Percentiles rank a stretch among this genome's conserved stretches.
Conservation (phyloP, 1,140 invertebrate species). For the Drosophila seguyi region DNA sequence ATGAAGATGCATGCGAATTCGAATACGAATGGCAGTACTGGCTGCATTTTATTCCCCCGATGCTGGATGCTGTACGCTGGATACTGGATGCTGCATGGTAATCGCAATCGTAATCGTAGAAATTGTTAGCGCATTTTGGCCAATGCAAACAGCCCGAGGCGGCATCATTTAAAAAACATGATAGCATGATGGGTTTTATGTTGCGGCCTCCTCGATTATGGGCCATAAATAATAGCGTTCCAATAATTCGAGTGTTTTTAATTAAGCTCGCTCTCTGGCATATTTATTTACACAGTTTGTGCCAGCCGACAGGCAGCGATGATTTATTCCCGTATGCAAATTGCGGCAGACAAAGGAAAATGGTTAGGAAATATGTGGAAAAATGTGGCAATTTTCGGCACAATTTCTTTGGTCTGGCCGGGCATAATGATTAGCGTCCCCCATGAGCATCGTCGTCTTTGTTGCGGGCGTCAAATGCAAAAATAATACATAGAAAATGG, state of each 20-base stretch:
- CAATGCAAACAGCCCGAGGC: conserved; percentile 77
- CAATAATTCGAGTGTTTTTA: conserved; percentile 72
- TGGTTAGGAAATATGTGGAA: conserved; percentile 50
- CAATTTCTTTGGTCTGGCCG: conserved; percentile 64
- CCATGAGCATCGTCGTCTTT: conserved; percentile 11
- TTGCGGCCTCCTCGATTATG: conserved; percentile 49
- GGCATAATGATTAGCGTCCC: conserved; percentile 30
- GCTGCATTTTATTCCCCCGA: conserved; percentile 8
- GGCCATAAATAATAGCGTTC: conserved; percentile 71
- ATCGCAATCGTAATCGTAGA: conserved; percentile 79
- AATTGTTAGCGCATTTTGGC: conserved; percentile 83
- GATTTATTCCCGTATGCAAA: conserved; percentile 65
- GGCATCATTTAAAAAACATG: conserved; percentile 79
- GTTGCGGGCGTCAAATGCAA: conserved; percentile 59
- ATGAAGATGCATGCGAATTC: conserved; percentile 73
- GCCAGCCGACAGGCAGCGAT: conserved; percentile 14
- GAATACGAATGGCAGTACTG: conserved; percentile 36
- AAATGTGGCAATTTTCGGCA: conserved; percentile 71
- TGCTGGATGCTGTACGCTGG: not conserved
- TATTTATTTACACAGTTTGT: conserved; percentile 58
- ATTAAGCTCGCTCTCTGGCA: conserved; percentile 63
- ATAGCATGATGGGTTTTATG: conserved; percentile 61
- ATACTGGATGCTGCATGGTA: conserved; percentile 55
- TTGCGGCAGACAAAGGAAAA: conserved; percentile 51
- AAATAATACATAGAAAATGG: conserved; percentile 2